These are phyloP conservation scores for Manduca sexta DNA, from an alignment of 1,140 invertebrate species.

Conservation along the genomic window DNA sequence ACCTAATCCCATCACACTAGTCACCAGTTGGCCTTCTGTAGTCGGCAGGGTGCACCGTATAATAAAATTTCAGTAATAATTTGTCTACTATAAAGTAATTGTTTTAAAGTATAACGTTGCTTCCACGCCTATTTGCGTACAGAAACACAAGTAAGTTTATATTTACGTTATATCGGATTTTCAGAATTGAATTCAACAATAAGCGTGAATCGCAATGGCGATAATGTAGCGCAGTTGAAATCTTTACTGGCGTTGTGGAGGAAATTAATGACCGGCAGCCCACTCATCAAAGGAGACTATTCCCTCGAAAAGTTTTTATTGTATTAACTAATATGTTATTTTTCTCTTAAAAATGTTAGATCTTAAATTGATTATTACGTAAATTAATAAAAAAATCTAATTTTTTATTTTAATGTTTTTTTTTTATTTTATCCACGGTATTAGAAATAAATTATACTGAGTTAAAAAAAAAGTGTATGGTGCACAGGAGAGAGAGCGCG, in stretches of 20 bases:
- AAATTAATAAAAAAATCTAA: not conserved
- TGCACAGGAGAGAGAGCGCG: not conserved
- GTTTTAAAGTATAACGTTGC: no score
- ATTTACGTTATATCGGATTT: conserved; percentile 5
- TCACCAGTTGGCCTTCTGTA: no score
- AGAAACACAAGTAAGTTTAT: no score
- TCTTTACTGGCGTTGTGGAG: conserved; percentile 52
- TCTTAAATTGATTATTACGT: not conserved
- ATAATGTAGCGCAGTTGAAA: conserved; percentile 28
- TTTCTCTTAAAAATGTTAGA: no score
- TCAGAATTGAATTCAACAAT: conserved; percentile 41
- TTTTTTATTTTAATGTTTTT: not conserved
- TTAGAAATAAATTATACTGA: not conserved
- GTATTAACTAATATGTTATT: not conserved
- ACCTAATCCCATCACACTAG: no score
- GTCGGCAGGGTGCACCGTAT: no score
- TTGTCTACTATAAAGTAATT: no score
- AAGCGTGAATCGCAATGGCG: conserved; percentile 14
- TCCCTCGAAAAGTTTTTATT: conserved; percentile 29
- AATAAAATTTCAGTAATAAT: no score
- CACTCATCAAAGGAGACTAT: conserved; percentile 47
- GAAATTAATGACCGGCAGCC: conserved; percentile 53
- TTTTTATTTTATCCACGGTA: no score
- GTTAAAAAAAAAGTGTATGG: no score
- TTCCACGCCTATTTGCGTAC: no score